Conservation (phyloP, 2,888 invertebrate species). For the Hanleya hanleyi region DNA sequence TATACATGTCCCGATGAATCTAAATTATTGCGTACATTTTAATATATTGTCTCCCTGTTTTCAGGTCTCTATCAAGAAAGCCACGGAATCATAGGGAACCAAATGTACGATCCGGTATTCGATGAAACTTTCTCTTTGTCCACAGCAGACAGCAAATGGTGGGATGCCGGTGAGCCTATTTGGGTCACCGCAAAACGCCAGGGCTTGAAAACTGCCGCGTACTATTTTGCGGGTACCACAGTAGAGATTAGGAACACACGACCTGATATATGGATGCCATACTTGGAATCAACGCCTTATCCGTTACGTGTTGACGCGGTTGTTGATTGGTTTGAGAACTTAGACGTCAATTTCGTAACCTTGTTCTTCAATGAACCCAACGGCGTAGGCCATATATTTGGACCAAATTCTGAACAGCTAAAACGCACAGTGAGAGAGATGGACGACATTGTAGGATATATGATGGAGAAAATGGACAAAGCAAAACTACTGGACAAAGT, state of each 20-base stretch:
- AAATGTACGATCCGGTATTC: conserved; percentile 76
- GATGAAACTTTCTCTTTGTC: conserved; percentile 48
- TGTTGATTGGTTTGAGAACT: conserved; percentile 74
- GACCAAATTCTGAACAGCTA: too few species aligned
- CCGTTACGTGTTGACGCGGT: conserved; percentile 77
- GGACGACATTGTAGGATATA: too few species aligned
- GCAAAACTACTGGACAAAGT: too few species aligned
- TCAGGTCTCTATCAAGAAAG: conserved; percentile 80
- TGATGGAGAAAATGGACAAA: too few species aligned
- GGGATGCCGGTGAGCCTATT: conserved; percentile 61
- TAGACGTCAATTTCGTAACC: conserved; percentile 45
- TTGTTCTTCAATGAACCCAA: conserved; percentile 63
- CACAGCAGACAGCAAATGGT: conserved; percentile 50
- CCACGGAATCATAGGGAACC: conserved; percentile 81
- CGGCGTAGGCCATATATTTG: too few species aligned
- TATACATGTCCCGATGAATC: too few species aligned
- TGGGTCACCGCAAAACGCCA: conserved; percentile 73
- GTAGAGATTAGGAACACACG: conserved; percentile 75
- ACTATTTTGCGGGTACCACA: conserved; percentile 81
- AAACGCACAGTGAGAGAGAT: too few species aligned
- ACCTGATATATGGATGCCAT: conserved; percentile 67
- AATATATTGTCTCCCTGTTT: conserved; percentile 1
- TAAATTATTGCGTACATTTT: not conserved
- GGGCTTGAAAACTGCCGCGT: conserved; percentile 74
- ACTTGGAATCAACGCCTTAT: conserved; percentile 75